Evolutionary conservation across 1,140 invertebrate genomes (phyloP), one percentile per base, ranked within the genome.

Genomic region (Pygmarrhopalites habei): DNA sequence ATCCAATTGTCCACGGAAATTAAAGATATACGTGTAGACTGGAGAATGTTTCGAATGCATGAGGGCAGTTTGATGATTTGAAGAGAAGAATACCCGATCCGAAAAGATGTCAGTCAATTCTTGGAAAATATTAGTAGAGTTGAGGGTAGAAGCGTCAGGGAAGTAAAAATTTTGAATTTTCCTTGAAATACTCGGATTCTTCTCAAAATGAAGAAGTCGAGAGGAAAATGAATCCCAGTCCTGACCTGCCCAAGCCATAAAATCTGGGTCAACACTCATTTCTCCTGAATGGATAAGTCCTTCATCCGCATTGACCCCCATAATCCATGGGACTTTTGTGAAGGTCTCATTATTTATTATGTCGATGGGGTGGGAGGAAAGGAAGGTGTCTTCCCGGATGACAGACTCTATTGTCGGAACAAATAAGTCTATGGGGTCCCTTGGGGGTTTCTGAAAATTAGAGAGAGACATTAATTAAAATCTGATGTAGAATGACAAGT

Each of bases 281-380:
- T 26, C 57, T 26, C 23, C 47, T 17, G 44, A 55, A 17, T 61
- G 44, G 30, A 61, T 58, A 4, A 65, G 19, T 1, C 58, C 57
- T 41, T 60, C 58, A n/a, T 60, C 58, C 4, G 64, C 17, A 62
- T 57, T 58, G 0, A 85, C 70, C 3, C 86, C 86, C 15, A 82
- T 81, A 66, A 89, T 81, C 78, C 84, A 82, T 0, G 85, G 85
- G 15, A 88, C 62, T 58, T 82, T 79, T 19, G 78, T 41, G 80
- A 72, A 77, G 1, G 81, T 71, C 39, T 77, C 83, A 14, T 75
- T 72, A 60, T 72, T 73, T 0, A 80, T 69, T 0, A 82, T 79
- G 12, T 80, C 73, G 1, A 78, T 72, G 1, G 84, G 84, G 64
- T 80, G 76, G 63, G 80, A 77, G 0, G 78, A 81, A 0, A 88